A percentile compares a stretch with the other conserved stretches of the same genome.
phyloP scores from a whole-genome alignment of 2,888 invertebrate genomes.

The Oscheius onirici region DNA sequence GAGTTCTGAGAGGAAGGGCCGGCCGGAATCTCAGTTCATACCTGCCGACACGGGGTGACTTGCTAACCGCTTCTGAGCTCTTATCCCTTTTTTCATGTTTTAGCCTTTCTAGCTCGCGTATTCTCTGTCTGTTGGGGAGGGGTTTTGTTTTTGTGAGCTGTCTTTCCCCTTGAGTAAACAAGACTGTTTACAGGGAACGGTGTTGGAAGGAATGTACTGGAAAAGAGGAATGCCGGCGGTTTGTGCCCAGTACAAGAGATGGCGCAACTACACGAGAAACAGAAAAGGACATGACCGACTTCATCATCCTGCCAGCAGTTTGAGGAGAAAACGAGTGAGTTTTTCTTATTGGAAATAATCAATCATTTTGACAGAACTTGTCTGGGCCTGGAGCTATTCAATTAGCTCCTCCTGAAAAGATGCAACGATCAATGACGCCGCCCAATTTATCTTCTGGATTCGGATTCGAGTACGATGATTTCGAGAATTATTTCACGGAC shows the following conservation, averaged over 20 bases:
- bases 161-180: too few relatives aligned
- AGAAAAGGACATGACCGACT: conserved; percentile 31
- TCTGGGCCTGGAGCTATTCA: conserved; percentile 8
- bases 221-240: conserved; percentile 94
- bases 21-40: too few relatives aligned
- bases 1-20: too few relatives aligned
- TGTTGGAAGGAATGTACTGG: conserved; percentile 99
- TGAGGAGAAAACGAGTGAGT: conserved; percentile 20
- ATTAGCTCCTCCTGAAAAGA: conserved; percentile 4
- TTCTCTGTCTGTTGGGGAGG: too few relatives aligned
- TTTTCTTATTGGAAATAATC: neutral
- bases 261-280: conserved; percentile 82
- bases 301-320: neutral
- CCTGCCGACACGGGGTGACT: too few relatives aligned
- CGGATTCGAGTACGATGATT: conserved; percentile 64
- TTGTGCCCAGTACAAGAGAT: conserved; percentile 98
- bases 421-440: conserved; percentile 60
- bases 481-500: conserved; percentile 73
- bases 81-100: too few relatives aligned
- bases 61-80: too few relatives aligned
- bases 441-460: conserved; percentile 58
- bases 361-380: conserved; percentile 1
- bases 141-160: too few relatives aligned
- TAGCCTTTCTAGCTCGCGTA: too few relatives aligned
- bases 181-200: conserved; percentile 82